Conservation (phyloP, 2,888 invertebrate species). For the Eugnorisma glareosa region DNA sequence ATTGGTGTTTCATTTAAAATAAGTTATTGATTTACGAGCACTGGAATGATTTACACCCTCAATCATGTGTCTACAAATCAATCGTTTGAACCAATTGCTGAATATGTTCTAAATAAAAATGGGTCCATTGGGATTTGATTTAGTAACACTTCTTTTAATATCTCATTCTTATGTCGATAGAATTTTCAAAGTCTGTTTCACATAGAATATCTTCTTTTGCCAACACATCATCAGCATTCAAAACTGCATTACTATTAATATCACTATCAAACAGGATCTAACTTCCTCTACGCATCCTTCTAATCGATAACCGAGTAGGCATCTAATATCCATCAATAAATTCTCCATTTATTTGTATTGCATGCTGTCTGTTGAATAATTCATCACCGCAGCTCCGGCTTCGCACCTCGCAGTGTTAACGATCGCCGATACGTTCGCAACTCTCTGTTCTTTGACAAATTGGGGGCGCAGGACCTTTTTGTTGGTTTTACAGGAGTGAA, state of each 20-base stretch:
- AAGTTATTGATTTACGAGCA: slow-evolving; percentile 40
- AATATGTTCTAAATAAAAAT: slow-evolving; percentile 20
- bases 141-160: slow-evolving; percentile 5
- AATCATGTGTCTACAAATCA: slow-evolving; percentile 47
- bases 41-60: slow-evolving; percentile 36
- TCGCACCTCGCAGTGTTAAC: slow-evolving; percentile 54
- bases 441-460: slow-evolving; percentile 44
- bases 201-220: neutral
- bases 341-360: slow-evolving; percentile 52
- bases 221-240: neutral
- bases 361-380: slow-evolving; percentile 56
- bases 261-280: slow-evolving; percentile 20
- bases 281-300: slow-evolving; percentile 15
- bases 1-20: slow-evolving; percentile 6
- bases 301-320: slow-evolving; percentile 24
- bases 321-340: slow-evolving; percentile 35
- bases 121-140: slow-evolving; percentile 25
- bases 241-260: neutral
- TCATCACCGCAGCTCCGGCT: slow-evolving; percentile 44
- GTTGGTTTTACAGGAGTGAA: slow-evolving; percentile 11
- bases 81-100: slow-evolving; percentile 38
- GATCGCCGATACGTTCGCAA: slow-evolving; percentile 41
- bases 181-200: neutral
- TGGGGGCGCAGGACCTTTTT: slow-evolving; percentile 27
- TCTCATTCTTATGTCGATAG: neutral